phyloP scores from a whole-genome alignment of 2,797 vertebrate genomes.

The Phalloptychus januarius region DNA sequence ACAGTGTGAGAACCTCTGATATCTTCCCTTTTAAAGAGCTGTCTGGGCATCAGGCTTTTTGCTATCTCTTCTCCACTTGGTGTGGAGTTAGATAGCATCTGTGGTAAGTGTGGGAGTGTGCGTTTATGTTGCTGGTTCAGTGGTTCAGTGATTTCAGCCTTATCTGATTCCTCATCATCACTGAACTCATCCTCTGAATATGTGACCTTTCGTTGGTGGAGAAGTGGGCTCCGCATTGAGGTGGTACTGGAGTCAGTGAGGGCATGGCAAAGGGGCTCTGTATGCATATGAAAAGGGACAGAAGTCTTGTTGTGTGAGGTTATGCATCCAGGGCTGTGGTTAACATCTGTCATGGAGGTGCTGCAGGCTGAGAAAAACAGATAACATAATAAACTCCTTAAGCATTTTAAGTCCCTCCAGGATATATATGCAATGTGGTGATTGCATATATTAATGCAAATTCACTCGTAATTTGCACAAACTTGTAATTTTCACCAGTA shows the following conservation, averaged over 20 bases:
- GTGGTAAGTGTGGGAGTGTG: conserved; percentile 55
- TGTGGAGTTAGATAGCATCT: conserved; percentile 42
- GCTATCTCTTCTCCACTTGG: conserved; percentile 52
- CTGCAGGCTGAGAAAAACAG: conserved; percentile 20
- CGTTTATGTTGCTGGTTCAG: conserved; percentile 61
- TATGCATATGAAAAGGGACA: conserved; percentile 55
- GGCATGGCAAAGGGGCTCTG: conserved; percentile 72
- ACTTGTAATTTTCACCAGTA: too few relatives aligned
- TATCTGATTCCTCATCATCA: conserved; percentile 50
- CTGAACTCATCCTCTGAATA: conserved; percentile 84
- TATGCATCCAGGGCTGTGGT: not conserved
- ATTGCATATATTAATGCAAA: too few relatives aligned
- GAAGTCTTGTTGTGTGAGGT: conserved; percentile 44
- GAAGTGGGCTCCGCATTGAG: conserved; percentile 86
- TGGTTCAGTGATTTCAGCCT: not conserved
- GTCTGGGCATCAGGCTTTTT: conserved; percentile 24
- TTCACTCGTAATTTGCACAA: too few relatives aligned
- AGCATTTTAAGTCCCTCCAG: not conserved
- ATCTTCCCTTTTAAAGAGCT: conserved; percentile 75
- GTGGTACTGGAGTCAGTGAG: conserved; percentile 80
- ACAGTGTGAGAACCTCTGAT: conserved; percentile 72
- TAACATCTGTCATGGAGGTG: conserved; percentile 15
- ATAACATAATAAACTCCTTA: not conserved
- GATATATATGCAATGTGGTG: too few relatives aligned
- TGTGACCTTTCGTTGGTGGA: conserved; percentile 85